Evolutionary conservation across 53 echinoderm and acorn worm species (phyloP), one percentile per base, ranked within the genome.

Genomic region (Patiria pectinifera): DNA sequence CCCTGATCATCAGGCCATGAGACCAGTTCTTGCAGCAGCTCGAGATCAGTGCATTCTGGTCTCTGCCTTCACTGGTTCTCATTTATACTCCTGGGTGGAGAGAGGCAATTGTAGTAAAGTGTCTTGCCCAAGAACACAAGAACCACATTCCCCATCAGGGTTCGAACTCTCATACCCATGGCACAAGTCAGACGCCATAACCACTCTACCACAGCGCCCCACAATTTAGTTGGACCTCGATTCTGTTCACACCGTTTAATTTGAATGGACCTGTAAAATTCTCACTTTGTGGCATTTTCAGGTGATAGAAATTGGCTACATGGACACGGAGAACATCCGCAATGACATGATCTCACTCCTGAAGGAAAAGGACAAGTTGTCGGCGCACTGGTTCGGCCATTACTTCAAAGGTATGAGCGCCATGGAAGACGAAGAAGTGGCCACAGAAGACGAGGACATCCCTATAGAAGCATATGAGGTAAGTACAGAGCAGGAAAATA

Each of bases 231-330:
- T 53, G 0, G 5, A 53, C 53, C 53, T 6, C 53, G 2, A 53
- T 53, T 53, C 6, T 53, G 53, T 53, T 8, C 0, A 8, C 66
- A 2, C 66, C 14, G 5, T 5, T 15, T 14, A 13, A 78, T 78
- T 78, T 59, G 11, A 13, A 35, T 35, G 4, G 21, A 47, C 25
- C 22, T 82, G 26, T 12, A 18, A 22, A 44, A 82, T 9, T 19
- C 12, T 3, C 15, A 21, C 19, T 78, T 26, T 78, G 61, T 19
- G 46, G 26, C 75, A 23, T 75, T 82, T 63, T 16, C 72, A 97
- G 99, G 94, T 95, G 10, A 99, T 99, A 84, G 99, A 99, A 82
- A 94, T 99, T 72, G 97, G 95, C 45, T 97, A 92, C 85, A 96
- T 96, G 97, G 94, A 99, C 59, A 89, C 94, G 5, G 99, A 99